phyloP scores from a whole-genome alignment of 2,888 invertebrate genomes.

The Chalcis sispes region DNA sequence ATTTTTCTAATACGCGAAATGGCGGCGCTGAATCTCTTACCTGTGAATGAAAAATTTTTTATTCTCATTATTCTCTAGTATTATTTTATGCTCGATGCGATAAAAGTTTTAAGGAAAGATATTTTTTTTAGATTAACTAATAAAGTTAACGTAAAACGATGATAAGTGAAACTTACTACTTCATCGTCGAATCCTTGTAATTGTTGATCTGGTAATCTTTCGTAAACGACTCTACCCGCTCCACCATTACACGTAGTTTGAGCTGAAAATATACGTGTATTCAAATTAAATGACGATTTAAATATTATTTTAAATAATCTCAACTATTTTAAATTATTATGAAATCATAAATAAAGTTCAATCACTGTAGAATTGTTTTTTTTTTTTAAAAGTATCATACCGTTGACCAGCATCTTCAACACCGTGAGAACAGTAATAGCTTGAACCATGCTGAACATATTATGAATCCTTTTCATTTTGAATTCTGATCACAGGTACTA shows the following conservation, averaged over 20 bases:
- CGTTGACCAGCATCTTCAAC: constrained; percentile 88
- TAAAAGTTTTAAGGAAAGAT: not conserved
- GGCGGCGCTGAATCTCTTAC: constrained; percentile 89
- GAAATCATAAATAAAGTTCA: not conserved
- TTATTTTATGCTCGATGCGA: not conserved
- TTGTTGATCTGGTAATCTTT: constrained; percentile 92
- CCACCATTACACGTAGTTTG: constrained; percentile 95
- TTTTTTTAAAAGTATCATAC: constrained; percentile 67
- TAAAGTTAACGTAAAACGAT: not conserved
- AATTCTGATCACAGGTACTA: constrained; percentile 62
- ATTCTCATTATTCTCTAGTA: not conserved
- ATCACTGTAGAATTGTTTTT: not conserved
- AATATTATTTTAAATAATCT: not conserved
- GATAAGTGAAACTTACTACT: constrained; percentile 79
- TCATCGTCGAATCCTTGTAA: constrained; percentile 93
- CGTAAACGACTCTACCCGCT: constrained; percentile 91
- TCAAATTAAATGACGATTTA: too few species aligned
- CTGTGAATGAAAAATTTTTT: constrained; percentile 72
- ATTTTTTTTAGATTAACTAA: not conserved
- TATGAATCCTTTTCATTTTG: constrained; percentile 81
- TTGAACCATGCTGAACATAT: constrained; percentile 85
- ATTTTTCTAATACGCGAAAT: constrained; percentile 91
- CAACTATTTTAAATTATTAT: not conserved
- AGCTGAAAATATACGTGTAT: constrained; percentile 76
- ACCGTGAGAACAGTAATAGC: constrained; percentile 90